Conservation (phyloP, 1,140 invertebrate species). For the Papilio polyxenes region DNA sequence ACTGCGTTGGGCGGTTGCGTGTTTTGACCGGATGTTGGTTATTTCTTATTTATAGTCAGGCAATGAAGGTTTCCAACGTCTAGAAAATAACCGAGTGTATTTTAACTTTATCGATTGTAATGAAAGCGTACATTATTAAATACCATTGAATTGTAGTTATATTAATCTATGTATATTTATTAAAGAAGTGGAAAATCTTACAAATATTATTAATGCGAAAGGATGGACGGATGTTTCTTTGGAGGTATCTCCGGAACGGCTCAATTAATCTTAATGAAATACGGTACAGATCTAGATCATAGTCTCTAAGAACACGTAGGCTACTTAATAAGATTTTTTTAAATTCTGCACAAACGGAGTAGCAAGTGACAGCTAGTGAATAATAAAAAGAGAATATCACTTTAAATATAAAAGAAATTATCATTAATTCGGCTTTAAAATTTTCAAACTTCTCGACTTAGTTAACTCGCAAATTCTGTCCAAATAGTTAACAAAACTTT, state of each 20-base stretch:
- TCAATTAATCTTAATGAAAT: no score
- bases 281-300: no score
- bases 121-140: neutral
- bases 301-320: no score
- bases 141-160: neutral
- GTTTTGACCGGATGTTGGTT: constrained; percentile 31
- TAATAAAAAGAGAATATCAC: neutral
- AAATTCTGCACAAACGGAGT: no score
- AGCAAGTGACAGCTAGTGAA: no score
- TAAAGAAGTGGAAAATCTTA: no score
- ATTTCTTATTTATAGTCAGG: constrained; percentile 38
- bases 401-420: neutral
- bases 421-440: neutral
- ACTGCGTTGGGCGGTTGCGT: constrained; percentile 11
- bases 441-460: neutral
- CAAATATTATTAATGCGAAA: no score
- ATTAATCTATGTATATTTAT: no score
- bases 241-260: no score
- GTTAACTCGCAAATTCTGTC: constrained; percentile 28
- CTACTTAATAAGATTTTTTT: no score
- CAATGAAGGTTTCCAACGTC: constrained; percentile 8
- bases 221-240: no score
- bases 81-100: constrained; percentile 20
- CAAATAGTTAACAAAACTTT: constrained; percentile 22
- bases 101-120: constrained; percentile 31